A percentile compares a stretch with the other conserved stretches of the same genome.
Evolutionary conservation across 2,888 invertebrate species (phyloP).

Genomic region (Pseudanteris insignis): DNA sequence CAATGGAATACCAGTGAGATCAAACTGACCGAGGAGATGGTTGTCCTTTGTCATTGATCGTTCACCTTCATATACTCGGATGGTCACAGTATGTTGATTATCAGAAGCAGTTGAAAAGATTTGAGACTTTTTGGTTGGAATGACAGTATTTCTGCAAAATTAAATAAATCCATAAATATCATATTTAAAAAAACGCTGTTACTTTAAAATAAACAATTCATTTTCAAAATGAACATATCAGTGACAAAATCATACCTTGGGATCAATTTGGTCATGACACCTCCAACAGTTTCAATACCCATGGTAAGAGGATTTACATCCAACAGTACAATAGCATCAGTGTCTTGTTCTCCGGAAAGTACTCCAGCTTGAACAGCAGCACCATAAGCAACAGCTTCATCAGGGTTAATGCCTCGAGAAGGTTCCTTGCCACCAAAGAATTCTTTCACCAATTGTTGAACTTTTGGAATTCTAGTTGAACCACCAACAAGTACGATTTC

Average conservation of each 20-base stretch:
- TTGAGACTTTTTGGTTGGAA: constrained; percentile 99
- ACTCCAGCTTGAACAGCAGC: constrained; percentile 99
- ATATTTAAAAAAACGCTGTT: background rate
- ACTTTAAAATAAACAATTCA: background rate
- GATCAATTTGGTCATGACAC: constrained; percentile 99
- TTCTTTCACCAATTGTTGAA: constrained; percentile 91
- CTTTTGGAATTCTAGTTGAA: constrained; percentile 98
- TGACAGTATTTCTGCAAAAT: constrained; percentile 89
- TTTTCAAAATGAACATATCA: no score
- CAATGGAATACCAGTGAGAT: constrained; percentile 95
- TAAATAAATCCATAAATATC: no score
- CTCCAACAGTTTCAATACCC: constrained; percentile 99
- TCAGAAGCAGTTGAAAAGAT: constrained; percentile 99
- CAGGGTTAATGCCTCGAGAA: constrained; percentile 97
- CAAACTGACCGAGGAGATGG: constrained; percentile 97
- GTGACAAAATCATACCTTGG: constrained; percentile 72
- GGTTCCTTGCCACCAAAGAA: constrained; percentile 99
- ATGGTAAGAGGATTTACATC: constrained; percentile 99
- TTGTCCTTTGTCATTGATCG: constrained; percentile 99
- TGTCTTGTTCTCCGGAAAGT: constrained; percentile 95
- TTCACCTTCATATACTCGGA: constrained; percentile 97
- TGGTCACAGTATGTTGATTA: constrained; percentile 98
- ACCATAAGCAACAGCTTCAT: constrained; percentile 98
- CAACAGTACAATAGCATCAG: constrained; percentile 93
- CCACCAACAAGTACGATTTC: constrained; percentile 99